Conservation (phyloP, 2,797 vertebrate genomes). For the Scolopax bukidnonensis region DNA sequence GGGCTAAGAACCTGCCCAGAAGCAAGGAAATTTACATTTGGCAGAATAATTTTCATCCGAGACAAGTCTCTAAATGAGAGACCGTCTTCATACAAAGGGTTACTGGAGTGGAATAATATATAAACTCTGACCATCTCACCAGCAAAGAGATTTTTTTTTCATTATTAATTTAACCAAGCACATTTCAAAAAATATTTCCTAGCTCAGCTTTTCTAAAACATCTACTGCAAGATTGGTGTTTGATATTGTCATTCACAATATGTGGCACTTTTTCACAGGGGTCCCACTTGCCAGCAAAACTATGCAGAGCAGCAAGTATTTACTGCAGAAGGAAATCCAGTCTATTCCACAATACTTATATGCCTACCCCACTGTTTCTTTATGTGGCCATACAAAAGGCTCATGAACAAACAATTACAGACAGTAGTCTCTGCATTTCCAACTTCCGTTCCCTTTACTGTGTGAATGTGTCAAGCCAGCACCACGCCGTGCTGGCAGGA, state of each 20-base stretch:
- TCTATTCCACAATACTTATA: background rate
- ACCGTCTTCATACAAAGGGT: fast-evolving
- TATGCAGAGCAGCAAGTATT: background rate
- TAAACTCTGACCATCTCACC: background rate
- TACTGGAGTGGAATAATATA: background rate
- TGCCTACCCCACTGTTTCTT: background rate
- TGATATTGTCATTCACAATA: background rate
- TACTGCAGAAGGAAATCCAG: background rate
- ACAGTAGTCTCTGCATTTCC: background rate
- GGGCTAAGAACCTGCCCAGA: background rate
- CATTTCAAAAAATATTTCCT: background rate
- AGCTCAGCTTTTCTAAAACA: background rate
- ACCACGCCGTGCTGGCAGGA: fast-evolving
- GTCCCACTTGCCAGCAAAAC: background rate
- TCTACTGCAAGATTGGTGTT: fast-evolving
- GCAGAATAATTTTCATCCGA: background rate
- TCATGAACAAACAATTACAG: background rate
- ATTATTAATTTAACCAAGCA: background rate
- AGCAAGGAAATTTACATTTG: background rate
- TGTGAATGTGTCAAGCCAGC: background rate
- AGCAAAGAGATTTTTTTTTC: background rate
- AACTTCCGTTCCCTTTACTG: background rate
- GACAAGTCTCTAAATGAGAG: background rate
- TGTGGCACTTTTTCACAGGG: background rate
- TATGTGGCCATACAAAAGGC: background rate